Percentiles rank a stretch among this genome's conserved stretches.
phyloP scores from a whole-genome alignment of 2,888 invertebrate species.

The Gymnoscelis rufifasciata region DNA sequence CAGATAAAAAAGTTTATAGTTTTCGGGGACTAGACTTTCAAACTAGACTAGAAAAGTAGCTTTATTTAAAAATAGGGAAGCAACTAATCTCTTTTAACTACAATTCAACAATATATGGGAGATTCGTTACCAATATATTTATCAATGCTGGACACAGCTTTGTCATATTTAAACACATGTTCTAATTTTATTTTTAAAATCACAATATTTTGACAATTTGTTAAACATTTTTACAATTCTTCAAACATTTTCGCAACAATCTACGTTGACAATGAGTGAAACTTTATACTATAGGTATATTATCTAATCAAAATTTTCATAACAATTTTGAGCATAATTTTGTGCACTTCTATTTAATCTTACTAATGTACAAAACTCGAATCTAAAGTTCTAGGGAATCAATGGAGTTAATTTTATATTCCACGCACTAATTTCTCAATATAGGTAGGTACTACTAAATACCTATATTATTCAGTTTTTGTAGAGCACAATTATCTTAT shows the following conservation, averaged over 20 bases:
- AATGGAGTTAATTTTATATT: too few relatives aligned
- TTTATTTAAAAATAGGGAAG: not conserved
- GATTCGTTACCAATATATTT: too few relatives aligned
- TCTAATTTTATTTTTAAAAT: conserved; percentile 12
- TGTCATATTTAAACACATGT: conserved; percentile 3
- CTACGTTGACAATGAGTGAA: conserved; percentile 15
- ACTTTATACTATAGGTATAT: conserved; percentile 1
- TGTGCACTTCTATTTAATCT: conserved; percentile 22
- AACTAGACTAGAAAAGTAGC: not conserved
- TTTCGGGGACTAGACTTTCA: too few relatives aligned
- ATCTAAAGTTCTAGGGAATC: too few relatives aligned
- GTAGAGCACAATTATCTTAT: too few relatives aligned
- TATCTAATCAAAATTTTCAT: conserved; percentile 17
- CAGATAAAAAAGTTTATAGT: too few relatives aligned
- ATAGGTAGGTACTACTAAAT: too few relatives aligned
- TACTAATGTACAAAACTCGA: not conserved
- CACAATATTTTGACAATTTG: conserved; percentile 17
- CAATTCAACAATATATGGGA: too few relatives aligned
- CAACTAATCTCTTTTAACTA: too few relatives aligned
- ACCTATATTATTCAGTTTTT: too few relatives aligned
- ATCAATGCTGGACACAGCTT: not conserved
- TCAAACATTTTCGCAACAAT: conserved; percentile 14
- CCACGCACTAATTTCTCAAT: too few relatives aligned
- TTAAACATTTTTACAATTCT: conserved; percentile 15
- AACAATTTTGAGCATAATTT: conserved; percentile 28